phyloP scores from a whole-genome alignment of 2,888 invertebrate species.

The Auanema sp. region DNA sequence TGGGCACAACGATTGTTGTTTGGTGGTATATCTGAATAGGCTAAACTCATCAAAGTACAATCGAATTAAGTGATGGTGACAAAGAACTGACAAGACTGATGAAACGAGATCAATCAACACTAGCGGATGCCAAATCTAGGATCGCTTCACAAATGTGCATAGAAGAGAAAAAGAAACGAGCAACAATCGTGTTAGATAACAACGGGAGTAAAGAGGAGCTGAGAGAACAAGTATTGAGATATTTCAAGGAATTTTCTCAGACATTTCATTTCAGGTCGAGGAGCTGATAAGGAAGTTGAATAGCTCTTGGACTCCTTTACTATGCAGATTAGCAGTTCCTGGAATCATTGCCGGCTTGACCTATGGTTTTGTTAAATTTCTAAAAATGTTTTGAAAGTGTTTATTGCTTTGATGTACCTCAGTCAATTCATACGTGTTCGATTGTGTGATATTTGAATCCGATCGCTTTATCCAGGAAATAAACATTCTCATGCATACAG shows the following conservation, averaged over 20 bases:
- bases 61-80: conserved; percentile 39
- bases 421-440: too few relatives aligned
- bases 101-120: conserved; percentile 44
- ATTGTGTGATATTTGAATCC: too few relatives aligned
- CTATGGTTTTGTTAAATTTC: too few relatives aligned
- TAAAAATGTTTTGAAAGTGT: too few relatives aligned
- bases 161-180: conserved; percentile 42
- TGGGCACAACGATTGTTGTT: conserved; percentile 54
- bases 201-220: conserved; percentile 47
- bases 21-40: conserved; percentile 39
- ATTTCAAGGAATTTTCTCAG: background rate
- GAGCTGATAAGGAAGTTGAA: conserved; percentile 23
- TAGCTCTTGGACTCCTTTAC: conserved; percentile 33
- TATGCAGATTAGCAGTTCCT: conserved; percentile 27
- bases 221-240: conserved; percentile 27
- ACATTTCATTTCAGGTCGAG: conserved; percentile 8
- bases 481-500: too few relatives aligned
- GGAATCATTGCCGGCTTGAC: conserved; percentile 22
- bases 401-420: too few relatives aligned
- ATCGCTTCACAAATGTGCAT: conserved; percentile 55
- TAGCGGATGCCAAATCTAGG: conserved; percentile 45
- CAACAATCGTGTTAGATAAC: conserved; percentile 53
- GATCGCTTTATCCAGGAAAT: too few relatives aligned
- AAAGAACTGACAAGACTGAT: conserved; percentile 53
- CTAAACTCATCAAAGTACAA: background rate